Percentiles rank a stretch among this genome's conserved stretches.
These are phyloP conservation scores for Acromyrmex heyeri DNA, from an alignment of 1,140 invertebrate species.

Conservation along the genomic window DNA sequence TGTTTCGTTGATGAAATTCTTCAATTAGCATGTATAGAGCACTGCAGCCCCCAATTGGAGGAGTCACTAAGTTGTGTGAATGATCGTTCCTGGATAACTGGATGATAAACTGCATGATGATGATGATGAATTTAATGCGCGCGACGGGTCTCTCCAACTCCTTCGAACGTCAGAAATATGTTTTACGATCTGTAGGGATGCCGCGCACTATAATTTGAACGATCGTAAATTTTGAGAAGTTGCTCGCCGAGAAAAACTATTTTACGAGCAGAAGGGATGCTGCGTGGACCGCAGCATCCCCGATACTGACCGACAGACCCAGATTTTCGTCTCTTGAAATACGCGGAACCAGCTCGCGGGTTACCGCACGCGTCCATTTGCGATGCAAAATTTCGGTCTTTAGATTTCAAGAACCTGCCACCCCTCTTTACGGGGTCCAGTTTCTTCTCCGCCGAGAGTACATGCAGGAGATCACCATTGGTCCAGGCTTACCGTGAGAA, in stretches of 20 bases:
- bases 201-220: conserved; percentile 36
- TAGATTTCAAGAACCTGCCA: conserved; percentile 69
- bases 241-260: conserved; percentile 60
- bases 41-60: background rate
- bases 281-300: conserved; percentile 80
- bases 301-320: conserved; percentile 79
- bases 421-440: conserved; percentile 42
- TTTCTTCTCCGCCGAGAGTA: conserved; percentile 66
- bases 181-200: conserved; percentile 56
- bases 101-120: conserved; percentile 26
- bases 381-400: conserved; percentile 76
- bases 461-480: conserved; percentile 71
- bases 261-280: conserved; percentile 77
- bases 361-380: conserved; percentile 68
- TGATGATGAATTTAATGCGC: conserved; percentile 7
- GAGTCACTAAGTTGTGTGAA: background rate
- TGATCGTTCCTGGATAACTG: background rate
- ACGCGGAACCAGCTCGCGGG: conserved; percentile 78
- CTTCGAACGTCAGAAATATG: conserved; percentile 32
- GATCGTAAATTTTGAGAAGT: conserved; percentile 64
- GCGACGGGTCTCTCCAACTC: background rate
- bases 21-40: background rate
- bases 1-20: conserved; percentile 10
- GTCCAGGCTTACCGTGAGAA: conserved; percentile 82
- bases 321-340: conserved; percentile 76